phyloP scores from a whole-genome alignment of 2,888 invertebrate species.

The Nemoura dubitans region DNA sequence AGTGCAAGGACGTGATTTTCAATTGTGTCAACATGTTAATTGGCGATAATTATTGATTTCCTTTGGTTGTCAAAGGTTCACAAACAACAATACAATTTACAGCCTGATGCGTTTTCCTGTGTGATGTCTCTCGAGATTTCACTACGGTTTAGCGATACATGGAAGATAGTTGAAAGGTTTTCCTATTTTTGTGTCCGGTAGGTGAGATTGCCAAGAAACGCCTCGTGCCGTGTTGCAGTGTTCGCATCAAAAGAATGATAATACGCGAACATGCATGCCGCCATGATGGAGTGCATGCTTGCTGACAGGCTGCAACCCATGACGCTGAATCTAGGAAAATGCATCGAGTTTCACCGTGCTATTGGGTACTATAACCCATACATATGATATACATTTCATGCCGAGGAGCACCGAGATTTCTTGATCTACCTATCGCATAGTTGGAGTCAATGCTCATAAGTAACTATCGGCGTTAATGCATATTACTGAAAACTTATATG shows the following conservation, averaged over 20 bases:
- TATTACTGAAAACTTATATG: neutral
- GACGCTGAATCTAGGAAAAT: neutral
- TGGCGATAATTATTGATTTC: neutral
- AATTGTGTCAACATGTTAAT: neutral
- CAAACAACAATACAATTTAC: neutral
- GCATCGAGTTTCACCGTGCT: neutral
- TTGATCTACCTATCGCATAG: neutral
- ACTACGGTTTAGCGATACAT: too few relatives aligned
- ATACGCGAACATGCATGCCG: neutral
- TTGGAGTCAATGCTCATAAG: neutral
- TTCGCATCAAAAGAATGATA: neutral
- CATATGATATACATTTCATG: neutral
- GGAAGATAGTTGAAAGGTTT: neutral
- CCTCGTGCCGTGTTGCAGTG: neutral
- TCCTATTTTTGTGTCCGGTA: neutral
- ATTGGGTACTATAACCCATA: neutral
- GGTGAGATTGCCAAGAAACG: neutral
- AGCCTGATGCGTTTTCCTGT: neutral
- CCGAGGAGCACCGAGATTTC: neutral
- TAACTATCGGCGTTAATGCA: neutral
- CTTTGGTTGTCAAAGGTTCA: neutral
- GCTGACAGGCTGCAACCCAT: neutral
- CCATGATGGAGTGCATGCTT: neutral
- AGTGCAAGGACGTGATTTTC: neutral
- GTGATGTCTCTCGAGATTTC: neutral